phyloP scores from a whole-genome alignment of 1,140 invertebrate species.

The Drosophila subpulchrella region DNA sequence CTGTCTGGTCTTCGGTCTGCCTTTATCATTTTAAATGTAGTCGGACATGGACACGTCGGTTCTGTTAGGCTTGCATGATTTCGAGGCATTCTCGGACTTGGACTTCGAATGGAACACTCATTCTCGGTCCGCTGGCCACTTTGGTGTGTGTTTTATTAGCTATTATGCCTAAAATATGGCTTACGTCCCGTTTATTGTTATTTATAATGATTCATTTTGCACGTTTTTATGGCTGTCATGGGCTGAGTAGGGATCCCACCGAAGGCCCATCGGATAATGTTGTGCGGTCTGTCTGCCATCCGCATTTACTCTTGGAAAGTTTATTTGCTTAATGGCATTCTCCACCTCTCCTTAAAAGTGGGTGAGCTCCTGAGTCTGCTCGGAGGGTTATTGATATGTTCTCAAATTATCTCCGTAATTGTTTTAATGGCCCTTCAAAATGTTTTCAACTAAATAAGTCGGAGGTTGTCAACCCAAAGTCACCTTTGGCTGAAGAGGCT shows the following conservation, averaged over 20 bases:
- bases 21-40: constrained; percentile 76
- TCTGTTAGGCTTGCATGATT: constrained; percentile 75
- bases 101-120: not conserved
- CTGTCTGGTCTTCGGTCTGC: constrained; percentile 45
- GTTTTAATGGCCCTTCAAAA: constrained; percentile 24
- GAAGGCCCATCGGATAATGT: constrained; percentile 46
- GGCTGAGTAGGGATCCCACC: constrained; percentile 44
- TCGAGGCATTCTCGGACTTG: constrained; percentile 31
- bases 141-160: constrained; percentile 78
- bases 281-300: constrained; percentile 47
- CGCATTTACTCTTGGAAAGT: constrained; percentile 38
- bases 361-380: not conserved
- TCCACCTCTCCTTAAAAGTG: not conserved
- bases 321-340: constrained; percentile 50
- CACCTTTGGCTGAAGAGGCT: not conserved
- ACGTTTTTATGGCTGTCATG: constrained; percentile 74
- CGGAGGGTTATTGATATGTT: constrained; percentile 41
- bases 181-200: constrained; percentile 79
- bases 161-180: constrained; percentile 80
- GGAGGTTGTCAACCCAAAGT: too few relatives aligned
- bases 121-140: constrained; percentile 43
- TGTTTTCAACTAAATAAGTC: constrained; percentile 11
- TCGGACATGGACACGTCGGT: constrained; percentile 68
- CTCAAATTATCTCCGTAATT: constrained; percentile 39
- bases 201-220: constrained; percentile 80